Percentiles rank a stretch among this genome's conserved stretches.
Evolutionary conservation across 2,797 vertebrate species (phyloP).

Genomic region (Urosaurus nigricauda): DNA sequence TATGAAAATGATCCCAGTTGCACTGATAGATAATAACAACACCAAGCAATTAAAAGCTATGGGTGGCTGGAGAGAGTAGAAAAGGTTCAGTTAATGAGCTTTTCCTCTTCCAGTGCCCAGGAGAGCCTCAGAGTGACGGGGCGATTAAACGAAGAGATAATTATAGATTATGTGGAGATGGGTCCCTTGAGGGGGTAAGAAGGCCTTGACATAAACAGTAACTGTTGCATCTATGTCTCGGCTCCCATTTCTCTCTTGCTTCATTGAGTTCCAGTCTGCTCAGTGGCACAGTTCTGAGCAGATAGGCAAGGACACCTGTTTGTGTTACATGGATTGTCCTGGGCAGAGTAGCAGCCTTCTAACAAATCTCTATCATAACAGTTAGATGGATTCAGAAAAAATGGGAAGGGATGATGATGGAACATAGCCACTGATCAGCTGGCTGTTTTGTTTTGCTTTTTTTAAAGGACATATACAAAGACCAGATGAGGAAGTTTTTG

Average conservation of each 20-base stretch:
- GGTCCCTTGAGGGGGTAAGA: constrained; percentile 77
- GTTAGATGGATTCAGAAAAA: background rate
- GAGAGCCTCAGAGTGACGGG: constrained; percentile 87
- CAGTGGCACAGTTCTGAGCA: constrained; percentile 50
- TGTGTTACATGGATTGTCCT: constrained; percentile 45
- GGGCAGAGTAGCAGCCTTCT: background rate
- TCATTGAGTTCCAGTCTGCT: constrained; percentile 38
- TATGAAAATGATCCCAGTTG: constrained; percentile 88
- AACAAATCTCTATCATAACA: constrained; percentile 31
- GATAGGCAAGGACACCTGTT: constrained; percentile 74
- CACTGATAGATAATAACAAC: constrained; percentile 90
- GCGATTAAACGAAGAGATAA: constrained; percentile 94
- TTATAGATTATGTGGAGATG: constrained; percentile 91
- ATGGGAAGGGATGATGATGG: background rate
- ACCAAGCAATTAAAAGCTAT: constrained; percentile 95
- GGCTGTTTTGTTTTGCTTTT: constrained; percentile 1
- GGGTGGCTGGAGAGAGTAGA: constrained; percentile 91
- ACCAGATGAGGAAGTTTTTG: constrained; percentile 1
- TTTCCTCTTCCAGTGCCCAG: constrained; percentile 86
- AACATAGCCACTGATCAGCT: constrained; percentile 20
- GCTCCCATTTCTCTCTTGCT: constrained; percentile 69
- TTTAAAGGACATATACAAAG: constrained; percentile 36
- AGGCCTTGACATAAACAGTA: constrained; percentile 79
- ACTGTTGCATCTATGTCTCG: constrained; percentile 72
- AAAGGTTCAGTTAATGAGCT: constrained; percentile 96